Percentiles rank a stretch among this genome's conserved stretches.
These are phyloP conservation scores for Corbicula japonica DNA, from an alignment of 2,888 invertebrate genomes.

Conservation along the genomic window DNA sequence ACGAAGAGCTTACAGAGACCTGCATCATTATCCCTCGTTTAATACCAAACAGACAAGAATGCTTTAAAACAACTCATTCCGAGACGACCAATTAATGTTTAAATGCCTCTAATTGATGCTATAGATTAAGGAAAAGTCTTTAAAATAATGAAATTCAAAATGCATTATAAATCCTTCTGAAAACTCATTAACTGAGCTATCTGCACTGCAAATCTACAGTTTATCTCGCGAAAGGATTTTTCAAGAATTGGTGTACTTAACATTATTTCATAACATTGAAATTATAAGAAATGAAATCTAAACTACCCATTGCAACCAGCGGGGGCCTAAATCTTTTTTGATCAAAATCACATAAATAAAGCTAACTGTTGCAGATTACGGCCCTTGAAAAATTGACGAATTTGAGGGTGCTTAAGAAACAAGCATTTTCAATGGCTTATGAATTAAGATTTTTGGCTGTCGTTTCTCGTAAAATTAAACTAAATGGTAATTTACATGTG, in stretches of 20 bases:
- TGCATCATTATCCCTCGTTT: constrained; percentile 27
- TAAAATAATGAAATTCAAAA: constrained; percentile 50
- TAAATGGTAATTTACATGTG: constrained; percentile 71
- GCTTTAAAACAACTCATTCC: constrained; percentile 32
- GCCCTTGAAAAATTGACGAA: constrained; percentile 33
- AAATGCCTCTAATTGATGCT: constrained; percentile 29
- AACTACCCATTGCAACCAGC: constrained; percentile 37
- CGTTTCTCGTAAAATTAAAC: constrained; percentile 53
- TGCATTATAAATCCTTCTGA: constrained; percentile 44
- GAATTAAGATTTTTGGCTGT: constrained; percentile 35
- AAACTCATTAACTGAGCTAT: constrained; percentile 29
- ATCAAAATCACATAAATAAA: constrained; percentile 54
- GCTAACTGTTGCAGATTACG: constrained; percentile 37
- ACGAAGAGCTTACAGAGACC: constrained; percentile 28
- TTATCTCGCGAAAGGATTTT: constrained; percentile 32
- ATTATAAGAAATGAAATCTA: constrained; percentile 36
- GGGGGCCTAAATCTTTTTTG: constrained; percentile 38
- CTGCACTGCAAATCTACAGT: constrained; percentile 16
- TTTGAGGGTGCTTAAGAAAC: constrained; percentile 30
- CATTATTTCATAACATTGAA: constrained; percentile 43
- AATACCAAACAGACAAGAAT: constrained; percentile 9
- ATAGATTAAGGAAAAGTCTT: constrained; percentile 26
- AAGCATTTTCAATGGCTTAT: constrained; percentile 14
- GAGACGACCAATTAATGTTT: constrained; percentile 40
- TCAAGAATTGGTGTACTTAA: constrained; percentile 28